Percentiles rank a stretch among this genome's conserved stretches.
These are phyloP conservation scores for Leucopsar rothschildi DNA, from an alignment of 2,113 vertebrate species.

Conservation along the genomic window DNA sequence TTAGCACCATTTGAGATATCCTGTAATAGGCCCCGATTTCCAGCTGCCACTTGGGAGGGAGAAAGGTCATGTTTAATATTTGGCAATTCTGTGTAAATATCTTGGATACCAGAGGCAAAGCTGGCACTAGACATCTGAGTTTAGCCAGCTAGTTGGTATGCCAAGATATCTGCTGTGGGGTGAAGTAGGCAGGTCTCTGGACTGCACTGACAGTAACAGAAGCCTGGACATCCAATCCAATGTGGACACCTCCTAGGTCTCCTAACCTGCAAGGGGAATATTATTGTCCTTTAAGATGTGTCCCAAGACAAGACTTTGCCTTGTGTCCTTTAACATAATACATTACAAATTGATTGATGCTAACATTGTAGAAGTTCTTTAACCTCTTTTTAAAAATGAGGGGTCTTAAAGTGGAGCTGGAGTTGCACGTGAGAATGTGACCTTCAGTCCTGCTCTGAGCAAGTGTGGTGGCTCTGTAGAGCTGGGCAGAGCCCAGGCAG, in stretches of 20 bases:
- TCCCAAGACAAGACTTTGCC: background rate
- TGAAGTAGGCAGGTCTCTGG: background rate
- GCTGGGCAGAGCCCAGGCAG: rapidly evolving
- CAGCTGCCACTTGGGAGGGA: background rate
- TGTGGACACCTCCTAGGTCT: background rate
- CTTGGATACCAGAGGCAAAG: background rate
- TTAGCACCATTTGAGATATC: background rate
- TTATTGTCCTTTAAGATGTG: background rate
- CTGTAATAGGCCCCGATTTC: background rate
- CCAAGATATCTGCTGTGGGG: background rate
- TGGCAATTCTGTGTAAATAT: background rate
- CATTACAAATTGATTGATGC: background rate
- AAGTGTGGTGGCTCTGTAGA: rapidly evolving
- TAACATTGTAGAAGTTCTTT: background rate
- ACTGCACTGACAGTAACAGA: background rate
- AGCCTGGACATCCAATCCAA: background rate
- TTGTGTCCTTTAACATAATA: background rate
- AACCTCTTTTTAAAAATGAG: background rate
- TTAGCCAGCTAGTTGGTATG: background rate
- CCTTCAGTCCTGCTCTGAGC: background rate
- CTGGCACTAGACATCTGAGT: background rate
- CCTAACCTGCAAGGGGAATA: background rate
- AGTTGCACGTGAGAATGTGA: background rate
- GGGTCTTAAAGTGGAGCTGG: background rate
- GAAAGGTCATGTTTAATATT: background rate